Base-by-base conservation (phyloP, 2,113 vertebrate species). In the Sisor rabdophorus region DNA sequence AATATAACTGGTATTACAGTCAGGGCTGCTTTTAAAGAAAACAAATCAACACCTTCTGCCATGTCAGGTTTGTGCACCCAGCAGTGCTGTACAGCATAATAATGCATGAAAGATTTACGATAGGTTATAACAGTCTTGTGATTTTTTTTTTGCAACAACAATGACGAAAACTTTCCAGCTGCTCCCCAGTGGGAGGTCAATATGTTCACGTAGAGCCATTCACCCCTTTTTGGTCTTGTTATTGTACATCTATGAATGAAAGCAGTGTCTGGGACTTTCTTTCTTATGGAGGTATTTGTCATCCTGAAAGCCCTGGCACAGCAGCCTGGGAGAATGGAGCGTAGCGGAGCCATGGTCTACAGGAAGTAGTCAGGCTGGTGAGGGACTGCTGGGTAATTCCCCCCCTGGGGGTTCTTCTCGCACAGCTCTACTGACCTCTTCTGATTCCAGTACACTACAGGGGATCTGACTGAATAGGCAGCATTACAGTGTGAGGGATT, bases 181-280 rank as follows among this genome's bases (percentile, higher is more conserved):
- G 64, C 50, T 73, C 36, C 75, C 70, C 75, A 59, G 65, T 58
- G 71, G 74, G 56, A 79, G 81, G 58, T 53, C 70, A 77, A 68
- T 47, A 20, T 71, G 28, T 71, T 73, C 60, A 80, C 44, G n/a
- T 56, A 59, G 58, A 80, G 78, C 58, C 69, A 48, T 80, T 74
- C 75, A 80, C 75, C 71, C 61, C 9, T 26, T 67, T 61, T 76
- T 32, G 59, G 70, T 79, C 61, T 69, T 58, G 64, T 78, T 80
- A 77, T 77, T 80, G 78, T 79, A 73, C 24, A 52, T 65, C 56
- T 73, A 77, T 80, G 78, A 77, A 83, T 80, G 75, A 83, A 80
- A 83, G 73, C 20, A 32, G 64, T 73, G 78, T 60, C 13, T 9
- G 80, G 60, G 64, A 72, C 64, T 70, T 79, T 81, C 56, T 64